Evolutionary conservation across 1,140 invertebrate genomes (phyloP), one percentile per base, ranked within the genome.

Genomic region (Papilio polyxenes): DNA sequence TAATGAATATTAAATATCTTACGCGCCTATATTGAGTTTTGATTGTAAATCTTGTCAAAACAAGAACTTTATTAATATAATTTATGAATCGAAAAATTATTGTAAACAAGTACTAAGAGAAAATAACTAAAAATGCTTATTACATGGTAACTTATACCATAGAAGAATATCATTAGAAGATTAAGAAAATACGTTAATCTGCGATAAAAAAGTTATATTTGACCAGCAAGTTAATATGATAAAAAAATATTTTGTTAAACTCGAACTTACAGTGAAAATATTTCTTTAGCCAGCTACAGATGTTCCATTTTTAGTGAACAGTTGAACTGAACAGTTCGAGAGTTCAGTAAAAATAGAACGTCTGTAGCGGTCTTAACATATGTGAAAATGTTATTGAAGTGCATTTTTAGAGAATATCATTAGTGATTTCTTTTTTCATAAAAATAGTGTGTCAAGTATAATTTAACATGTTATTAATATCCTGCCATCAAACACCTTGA

Each of bases 1-100:
- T 62, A 79, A 79, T 77, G 75, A 77, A 77, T 77, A 77, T 77
- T 77, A 77, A 77, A 77, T 77, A 77, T 77, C 31, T 3, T 69
- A 37, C 23, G 23, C 11, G 23, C 65, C 65, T 37, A 69, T 69
- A 69, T 69, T 69, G 11, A 37, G 23, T 69, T 69, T 69, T 31
- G 65, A 69, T 69, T 69, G 65, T 37, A 31, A 31, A 31, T 69
- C 65, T 69, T 69, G 11, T 69, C 15, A 13, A 37, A 15, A 69
- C 65, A 69, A 69, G 65, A 69, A 69, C 15, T 69, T 69, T 31
- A 69, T 5, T 13, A 40, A 13, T n/a, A n/a, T 11, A 69, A 69
- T 69, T 69, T 37, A 69, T 37, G 0, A 69, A 37, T 37, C 15
- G 3, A 65, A 31, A 23, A 20, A 69, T 37, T 13, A 69, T 31